phyloP scores from a whole-genome alignment of 2,797 vertebrate genomes.

The Falco berigora region DNA sequence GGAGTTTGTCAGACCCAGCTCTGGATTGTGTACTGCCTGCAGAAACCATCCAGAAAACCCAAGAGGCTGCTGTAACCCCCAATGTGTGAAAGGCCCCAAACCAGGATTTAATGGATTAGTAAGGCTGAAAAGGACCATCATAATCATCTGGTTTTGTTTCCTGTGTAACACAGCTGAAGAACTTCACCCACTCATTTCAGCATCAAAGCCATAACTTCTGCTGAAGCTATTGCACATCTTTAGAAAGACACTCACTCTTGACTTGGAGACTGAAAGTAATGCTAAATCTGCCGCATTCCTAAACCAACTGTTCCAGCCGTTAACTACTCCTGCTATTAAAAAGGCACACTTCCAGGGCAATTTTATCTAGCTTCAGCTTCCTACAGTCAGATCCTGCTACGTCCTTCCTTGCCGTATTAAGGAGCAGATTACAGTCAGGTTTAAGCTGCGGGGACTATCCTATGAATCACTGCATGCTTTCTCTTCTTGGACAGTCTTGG shows the following conservation, averaged over 20 bases:
- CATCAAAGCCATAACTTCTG: slow-evolving; percentile 41
- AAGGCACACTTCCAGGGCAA: not conserved
- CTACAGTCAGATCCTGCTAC: not conserved
- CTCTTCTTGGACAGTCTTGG: not conserved
- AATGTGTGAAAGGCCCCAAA: slow-evolving; percentile 8
- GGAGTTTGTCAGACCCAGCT: slow-evolving; percentile 15
- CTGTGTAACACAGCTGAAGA: slow-evolving; percentile 41
- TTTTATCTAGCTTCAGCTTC: not conserved
- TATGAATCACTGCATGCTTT: not conserved
- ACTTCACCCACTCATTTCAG: slow-evolving; percentile 41
- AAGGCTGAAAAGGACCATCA: slow-evolving; percentile 40
- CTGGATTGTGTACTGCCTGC: not conserved
- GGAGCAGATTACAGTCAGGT: not conserved
- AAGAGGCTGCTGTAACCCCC: not conserved
- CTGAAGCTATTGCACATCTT: slow-evolving; percentile 32
- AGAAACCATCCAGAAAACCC: slow-evolving; percentile 15
- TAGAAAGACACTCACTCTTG: slow-evolving; percentile 20
- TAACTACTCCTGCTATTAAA: slow-evolving; percentile 27
- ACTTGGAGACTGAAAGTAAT: slow-evolving; percentile 49
- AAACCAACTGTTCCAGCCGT: slow-evolving; percentile 34
- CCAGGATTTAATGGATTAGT: slow-evolving; percentile 47
- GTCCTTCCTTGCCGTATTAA: not conserved
- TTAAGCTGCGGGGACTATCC: not conserved
- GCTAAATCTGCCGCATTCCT: slow-evolving; percentile 5
- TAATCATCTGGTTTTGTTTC: slow-evolving; percentile 40